Percentiles rank a stretch among this genome's conserved stretches.
phyloP scores from a whole-genome alignment of 2,888 invertebrate genomes.

The Corythucha ciliata region DNA sequence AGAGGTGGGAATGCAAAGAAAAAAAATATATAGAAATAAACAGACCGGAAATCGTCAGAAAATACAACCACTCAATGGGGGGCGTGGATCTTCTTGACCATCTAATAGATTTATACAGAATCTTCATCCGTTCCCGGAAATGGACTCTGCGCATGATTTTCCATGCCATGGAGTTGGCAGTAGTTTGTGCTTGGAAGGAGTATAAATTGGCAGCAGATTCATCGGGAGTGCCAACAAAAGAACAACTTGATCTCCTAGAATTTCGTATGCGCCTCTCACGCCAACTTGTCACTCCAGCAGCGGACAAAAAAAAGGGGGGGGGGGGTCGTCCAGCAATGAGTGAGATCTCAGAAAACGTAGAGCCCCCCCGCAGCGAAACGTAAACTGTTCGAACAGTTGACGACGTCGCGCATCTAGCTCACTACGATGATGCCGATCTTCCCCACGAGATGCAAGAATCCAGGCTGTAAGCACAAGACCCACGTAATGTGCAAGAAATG shows the following conservation, averaged over 20 bases:
- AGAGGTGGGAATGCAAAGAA: neutral
- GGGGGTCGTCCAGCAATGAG: too few relatives aligned
- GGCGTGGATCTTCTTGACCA: constrained; percentile 29
- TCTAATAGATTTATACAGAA: constrained; percentile 25
- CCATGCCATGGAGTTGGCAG: constrained; percentile 22
- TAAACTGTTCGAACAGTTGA: neutral
- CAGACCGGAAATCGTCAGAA: constrained; percentile 26
- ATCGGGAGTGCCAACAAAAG: constrained; percentile 4
- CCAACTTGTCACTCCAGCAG: constrained; percentile 12
- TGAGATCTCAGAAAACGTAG: neutral
- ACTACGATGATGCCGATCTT: neutral
- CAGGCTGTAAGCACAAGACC: neutral
- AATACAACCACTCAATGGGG: constrained; percentile 29
- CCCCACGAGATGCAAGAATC: constrained; percentile 4
- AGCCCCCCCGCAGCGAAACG: neutral
- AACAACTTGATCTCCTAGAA: constrained; percentile 15
- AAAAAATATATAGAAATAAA: constrained; percentile 27
- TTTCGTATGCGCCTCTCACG: constrained; percentile 19
- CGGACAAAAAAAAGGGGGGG: constrained; percentile 5
- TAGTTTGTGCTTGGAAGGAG: constrained; percentile 22
- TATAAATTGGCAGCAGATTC: constrained; percentile 6
- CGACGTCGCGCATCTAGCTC: neutral
- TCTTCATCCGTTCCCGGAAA: constrained; percentile 23
- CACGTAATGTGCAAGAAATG: neutral
- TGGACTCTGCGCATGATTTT: constrained; percentile 25